These are phyloP conservation scores for Alligator sinensis DNA, from an alignment of 2,113 vertebrate genomes.

Conservation along the genomic window DNA sequence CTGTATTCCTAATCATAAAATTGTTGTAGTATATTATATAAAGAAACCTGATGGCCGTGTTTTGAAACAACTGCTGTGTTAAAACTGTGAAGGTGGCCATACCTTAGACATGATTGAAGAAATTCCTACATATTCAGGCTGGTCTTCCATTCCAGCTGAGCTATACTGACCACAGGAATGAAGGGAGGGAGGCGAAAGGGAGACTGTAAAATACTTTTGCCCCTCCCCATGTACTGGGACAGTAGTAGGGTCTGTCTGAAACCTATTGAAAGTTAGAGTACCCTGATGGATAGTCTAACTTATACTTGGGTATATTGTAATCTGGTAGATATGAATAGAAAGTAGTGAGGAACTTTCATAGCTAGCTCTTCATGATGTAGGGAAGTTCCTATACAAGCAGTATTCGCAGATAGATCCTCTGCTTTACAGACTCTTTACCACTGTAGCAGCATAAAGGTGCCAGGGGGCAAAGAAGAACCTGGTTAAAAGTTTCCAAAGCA, in stretches of 20 bases:
- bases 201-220: background rate
- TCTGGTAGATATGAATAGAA: background rate
- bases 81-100: background rate
- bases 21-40: background rate
- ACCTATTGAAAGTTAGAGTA: background rate
- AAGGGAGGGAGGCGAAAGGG: background rate
- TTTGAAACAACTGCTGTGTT: background rate
- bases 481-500: background rate
- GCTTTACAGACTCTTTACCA: background rate
- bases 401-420: background rate
- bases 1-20: background rate
- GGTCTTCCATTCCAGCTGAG: background rate
- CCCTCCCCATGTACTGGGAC: background rate
- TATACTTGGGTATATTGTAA: background rate
- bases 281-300: background rate
- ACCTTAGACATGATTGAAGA: background rate
- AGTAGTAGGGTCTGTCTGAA: slow-evolving; percentile 20
- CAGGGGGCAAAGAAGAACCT: background rate
- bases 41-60: background rate
- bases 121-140: background rate
- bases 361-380: background rate
- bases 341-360: background rate
- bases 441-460: background rate
- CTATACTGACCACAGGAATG: background rate
- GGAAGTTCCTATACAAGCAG: accelerated